phyloP scores from a whole-genome alignment of 2,888 invertebrate species.

The Barypeithes pellucidus region DNA sequence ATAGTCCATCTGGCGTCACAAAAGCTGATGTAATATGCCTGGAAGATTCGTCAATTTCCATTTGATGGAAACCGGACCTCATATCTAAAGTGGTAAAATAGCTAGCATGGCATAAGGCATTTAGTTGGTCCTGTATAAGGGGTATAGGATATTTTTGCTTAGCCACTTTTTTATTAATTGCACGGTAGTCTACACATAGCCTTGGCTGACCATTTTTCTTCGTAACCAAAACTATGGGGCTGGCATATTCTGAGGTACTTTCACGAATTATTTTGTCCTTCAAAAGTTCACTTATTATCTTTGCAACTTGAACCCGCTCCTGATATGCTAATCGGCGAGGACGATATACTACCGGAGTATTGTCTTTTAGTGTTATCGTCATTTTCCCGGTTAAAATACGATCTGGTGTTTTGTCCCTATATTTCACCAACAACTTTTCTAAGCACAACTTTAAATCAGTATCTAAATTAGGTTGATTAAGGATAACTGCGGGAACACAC shows the following conservation, averaged over 20 bases:
- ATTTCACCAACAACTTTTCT: no score
- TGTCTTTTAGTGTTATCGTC: not conserved
- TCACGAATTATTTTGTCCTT: slow-evolving; percentile 21
- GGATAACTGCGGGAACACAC: not conserved
- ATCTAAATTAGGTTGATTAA: slow-evolving; percentile 1
- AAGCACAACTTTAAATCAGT: not conserved
- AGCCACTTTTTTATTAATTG: slow-evolving; percentile 53
- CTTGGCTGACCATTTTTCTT: slow-evolving; percentile 54
- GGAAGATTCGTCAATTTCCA: slow-evolving; percentile 20
- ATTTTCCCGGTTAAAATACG: not conserved
- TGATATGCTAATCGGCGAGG: slow-evolving; percentile 41
- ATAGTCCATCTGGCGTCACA: slow-evolving; percentile 13
- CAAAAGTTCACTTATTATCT: slow-evolving; percentile 22
- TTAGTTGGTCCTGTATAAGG: slow-evolving; percentile 53
- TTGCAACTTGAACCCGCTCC: slow-evolving; percentile 42
- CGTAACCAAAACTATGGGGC: slow-evolving; percentile 57
- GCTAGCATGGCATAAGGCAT: slow-evolving; percentile 50
- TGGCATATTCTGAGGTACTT: slow-evolving; percentile 54
- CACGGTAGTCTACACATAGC: slow-evolving; percentile 55
- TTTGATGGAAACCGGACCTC: slow-evolving; percentile 56
- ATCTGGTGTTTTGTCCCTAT: no score
- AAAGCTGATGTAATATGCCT: no score
- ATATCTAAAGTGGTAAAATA: slow-evolving; percentile 57
- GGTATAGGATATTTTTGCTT: slow-evolving; percentile 56
- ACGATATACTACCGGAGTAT: slow-evolving; percentile 5